A percentile compares a stretch with the other conserved stretches of the same genome.
phyloP scores from a whole-genome alignment of 2,888 invertebrate genomes.

The Drosophila mercatorum region DNA sequence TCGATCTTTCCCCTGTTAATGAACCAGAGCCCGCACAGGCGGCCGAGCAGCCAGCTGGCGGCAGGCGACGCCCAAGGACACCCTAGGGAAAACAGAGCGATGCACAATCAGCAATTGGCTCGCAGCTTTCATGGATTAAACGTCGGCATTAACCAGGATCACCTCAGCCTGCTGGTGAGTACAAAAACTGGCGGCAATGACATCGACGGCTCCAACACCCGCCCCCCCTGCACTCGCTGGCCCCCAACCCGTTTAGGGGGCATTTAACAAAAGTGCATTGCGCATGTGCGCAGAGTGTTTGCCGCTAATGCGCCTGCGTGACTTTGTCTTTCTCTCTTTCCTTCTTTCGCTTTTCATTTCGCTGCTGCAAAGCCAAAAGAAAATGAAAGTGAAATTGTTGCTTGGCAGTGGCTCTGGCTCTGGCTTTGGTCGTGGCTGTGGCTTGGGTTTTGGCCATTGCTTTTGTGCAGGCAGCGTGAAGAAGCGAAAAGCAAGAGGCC shows the following conservation, averaged over 20 bases:
- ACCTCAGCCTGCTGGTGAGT: conserved; percentile 77
- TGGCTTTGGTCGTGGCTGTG: conserved; percentile 19
- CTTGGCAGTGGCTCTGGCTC: conserved; percentile 17
- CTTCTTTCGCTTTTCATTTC: conserved; percentile 59
- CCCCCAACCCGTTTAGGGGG: conserved; percentile 30
- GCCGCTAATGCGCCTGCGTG: conserved; percentile 67
- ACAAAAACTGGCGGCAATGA: conserved; percentile 15
- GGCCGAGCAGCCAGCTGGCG: conserved; percentile 41
- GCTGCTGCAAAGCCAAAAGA: conserved; percentile 63
- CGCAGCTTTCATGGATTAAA: conserved; percentile 75
- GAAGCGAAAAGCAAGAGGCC: conserved; percentile 43
- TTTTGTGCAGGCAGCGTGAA: conserved; percentile 76
- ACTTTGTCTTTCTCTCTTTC: conserved; percentile 48
- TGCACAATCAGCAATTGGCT: conserved; percentile 41
- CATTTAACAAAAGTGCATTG: conserved; percentile 67
- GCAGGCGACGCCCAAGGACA: conserved; percentile 17
- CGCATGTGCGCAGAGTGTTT: conserved; percentile 57
- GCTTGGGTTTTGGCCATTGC: conserved; percentile 49
- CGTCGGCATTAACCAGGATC: conserved; percentile 62
- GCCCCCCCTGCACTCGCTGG: neutral
- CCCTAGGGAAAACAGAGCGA: conserved; percentile 12
- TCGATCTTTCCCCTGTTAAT: conserved; percentile 77
- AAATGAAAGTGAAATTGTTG: conserved; percentile 81
- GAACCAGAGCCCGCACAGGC: conserved; percentile 58
- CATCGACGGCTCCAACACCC: conserved; percentile 4